Conservation (phyloP, 1,140 invertebrate species). For the Steinernema khuongi region DNA sequence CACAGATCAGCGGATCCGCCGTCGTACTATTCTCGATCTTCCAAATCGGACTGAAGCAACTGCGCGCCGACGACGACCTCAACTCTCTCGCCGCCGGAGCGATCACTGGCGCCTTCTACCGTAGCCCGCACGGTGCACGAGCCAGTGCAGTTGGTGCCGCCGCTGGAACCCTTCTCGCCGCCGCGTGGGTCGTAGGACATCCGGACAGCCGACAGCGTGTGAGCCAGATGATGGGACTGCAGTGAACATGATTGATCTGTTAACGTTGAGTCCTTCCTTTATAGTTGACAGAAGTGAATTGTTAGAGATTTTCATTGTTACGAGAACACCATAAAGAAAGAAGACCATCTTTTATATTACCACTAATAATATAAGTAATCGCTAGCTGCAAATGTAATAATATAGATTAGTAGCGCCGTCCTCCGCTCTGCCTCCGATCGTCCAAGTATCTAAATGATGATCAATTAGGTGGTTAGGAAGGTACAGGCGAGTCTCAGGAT, state of each 20-base stretch:
- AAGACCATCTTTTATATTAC: background rate
- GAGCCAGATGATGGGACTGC: constrained; percentile 22
- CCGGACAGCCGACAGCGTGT: constrained; percentile 31
- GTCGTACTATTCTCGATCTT: constrained; percentile 35
- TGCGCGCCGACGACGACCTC: constrained; percentile 37
- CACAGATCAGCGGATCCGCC: constrained; percentile 30
- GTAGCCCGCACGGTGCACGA: constrained; percentile 36
- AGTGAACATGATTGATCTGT: background rate
- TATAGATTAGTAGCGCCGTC: background rate
- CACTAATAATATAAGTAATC: background rate
- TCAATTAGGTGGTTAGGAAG: too few relatives aligned
- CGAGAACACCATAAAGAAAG: background rate
- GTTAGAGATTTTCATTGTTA: constrained; percentile 5
- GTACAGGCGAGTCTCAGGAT: too few relatives aligned
- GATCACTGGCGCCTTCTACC: constrained; percentile 36
- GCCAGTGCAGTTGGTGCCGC: constrained; percentile 37
- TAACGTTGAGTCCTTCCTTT: background rate
- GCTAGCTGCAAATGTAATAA: background rate
- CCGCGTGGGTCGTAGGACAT: constrained; percentile 33
- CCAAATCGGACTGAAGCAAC: constrained; percentile 29
- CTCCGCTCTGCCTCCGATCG: background rate
- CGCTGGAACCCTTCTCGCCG: constrained; percentile 29
- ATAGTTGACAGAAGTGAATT: background rate
- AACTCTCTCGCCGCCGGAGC: constrained; percentile 38
- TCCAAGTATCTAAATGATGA: background rate